Conservation (phyloP, 2,888 invertebrate genomes). For the Pherbina coryleti region DNA sequence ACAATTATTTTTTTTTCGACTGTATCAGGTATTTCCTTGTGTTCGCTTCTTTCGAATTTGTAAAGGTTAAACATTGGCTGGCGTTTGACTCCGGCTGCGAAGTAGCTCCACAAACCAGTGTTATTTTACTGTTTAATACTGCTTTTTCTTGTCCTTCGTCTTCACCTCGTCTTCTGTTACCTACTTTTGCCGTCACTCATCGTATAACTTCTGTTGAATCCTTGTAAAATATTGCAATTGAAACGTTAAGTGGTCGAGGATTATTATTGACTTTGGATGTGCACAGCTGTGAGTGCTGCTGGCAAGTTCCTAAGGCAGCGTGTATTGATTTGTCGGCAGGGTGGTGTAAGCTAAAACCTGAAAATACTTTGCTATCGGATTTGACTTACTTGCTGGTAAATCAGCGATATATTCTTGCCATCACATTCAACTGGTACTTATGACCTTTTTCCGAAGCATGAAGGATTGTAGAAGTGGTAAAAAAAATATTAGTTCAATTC, state of each 20-base stretch:
- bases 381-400: background rate
- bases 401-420: too few species aligned
- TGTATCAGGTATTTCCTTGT: background rate
- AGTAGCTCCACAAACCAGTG: too few species aligned
- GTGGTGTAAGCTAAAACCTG: background rate
- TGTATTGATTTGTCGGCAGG: background rate
- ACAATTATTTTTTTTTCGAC: too few species aligned
- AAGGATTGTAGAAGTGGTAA: too few species aligned
- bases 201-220: background rate
- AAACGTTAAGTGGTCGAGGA: slow-evolving; percentile 9
- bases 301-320: background rate
- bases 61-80: background rate
- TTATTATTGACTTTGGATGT: slow-evolving; percentile 6
- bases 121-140: too few species aligned
- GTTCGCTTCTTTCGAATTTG: background rate
- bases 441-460: too few species aligned
- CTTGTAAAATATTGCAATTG: slow-evolving; percentile 6
- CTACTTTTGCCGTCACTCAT: background rate
- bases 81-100: too few species aligned
- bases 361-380: background rate
- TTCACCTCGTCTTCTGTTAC: background rate
- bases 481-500: too few species aligned
- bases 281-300: background rate
- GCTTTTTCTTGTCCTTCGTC: too few species aligned
- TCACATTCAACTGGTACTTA: too few species aligned